Conservation (phyloP, 2,797 vertebrate genomes). For the Channallabes apus region DNA sequence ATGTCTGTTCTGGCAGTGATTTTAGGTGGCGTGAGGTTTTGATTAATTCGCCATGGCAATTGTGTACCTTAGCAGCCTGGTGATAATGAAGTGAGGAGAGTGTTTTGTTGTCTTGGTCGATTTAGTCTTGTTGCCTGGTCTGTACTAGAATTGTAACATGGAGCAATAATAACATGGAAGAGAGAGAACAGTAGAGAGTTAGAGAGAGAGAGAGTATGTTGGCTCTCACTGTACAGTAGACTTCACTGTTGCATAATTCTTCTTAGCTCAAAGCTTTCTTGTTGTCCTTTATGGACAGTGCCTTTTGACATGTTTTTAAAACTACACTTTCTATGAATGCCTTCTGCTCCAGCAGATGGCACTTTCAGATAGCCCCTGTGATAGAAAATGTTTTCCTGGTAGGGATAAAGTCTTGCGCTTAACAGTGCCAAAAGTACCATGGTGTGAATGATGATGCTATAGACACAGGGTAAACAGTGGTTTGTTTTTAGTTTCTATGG, state of each 20-base stretch:
- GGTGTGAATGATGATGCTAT: slow-evolving; percentile 25
- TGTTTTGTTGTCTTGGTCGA: slow-evolving; percentile 49
- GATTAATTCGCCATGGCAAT: slow-evolving; percentile 50
- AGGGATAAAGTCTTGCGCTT: slow-evolving; percentile 52
- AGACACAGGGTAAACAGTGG: slow-evolving; percentile 40
- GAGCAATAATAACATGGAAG: slow-evolving; percentile 32
- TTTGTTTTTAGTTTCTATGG: slow-evolving; percentile 43
- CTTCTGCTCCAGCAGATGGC: slow-evolving; percentile 62
- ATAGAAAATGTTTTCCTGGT: slow-evolving; percentile 53
- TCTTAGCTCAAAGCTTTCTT: slow-evolving; percentile 17
- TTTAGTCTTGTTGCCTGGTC: slow-evolving; percentile 20
- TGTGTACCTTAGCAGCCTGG: slow-evolving; percentile 39
- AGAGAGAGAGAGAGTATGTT: not conserved
- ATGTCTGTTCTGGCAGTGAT: slow-evolving; percentile 44
- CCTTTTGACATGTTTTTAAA: slow-evolving; percentile 49
- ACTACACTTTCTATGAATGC: slow-evolving; percentile 32
- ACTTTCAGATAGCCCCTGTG: slow-evolving; percentile 59
- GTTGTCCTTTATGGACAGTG: slow-evolving; percentile 9
- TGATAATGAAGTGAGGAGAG: slow-evolving; percentile 49
- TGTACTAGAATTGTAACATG: slow-evolving; percentile 67
- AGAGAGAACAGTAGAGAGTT: slow-evolving; percentile 45
- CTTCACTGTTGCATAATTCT: slow-evolving; percentile 20
- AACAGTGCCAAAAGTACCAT: slow-evolving; percentile 23
- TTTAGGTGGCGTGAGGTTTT: slow-evolving; percentile 45
- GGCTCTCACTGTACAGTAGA: slow-evolving; percentile 4